phyloP scores from a whole-genome alignment of 2,113 vertebrate species.

The Eonycteris spelaea region DNA sequence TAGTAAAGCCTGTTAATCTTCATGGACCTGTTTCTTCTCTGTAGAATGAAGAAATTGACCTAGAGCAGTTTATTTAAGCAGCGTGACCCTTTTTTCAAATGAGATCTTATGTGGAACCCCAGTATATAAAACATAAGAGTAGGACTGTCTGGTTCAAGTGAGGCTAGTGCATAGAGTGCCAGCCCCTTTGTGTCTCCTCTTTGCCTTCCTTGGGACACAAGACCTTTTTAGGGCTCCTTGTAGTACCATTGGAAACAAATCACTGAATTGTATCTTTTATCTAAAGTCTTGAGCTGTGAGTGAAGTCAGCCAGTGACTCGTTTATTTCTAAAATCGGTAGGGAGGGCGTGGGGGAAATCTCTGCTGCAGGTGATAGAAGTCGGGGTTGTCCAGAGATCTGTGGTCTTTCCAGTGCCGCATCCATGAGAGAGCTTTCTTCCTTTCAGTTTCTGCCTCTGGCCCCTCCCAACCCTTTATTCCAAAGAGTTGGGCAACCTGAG shows the following conservation, averaged over 20 bases:
- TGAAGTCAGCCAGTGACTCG: neutral
- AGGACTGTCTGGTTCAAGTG: neutral
- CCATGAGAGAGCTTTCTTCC: neutral
- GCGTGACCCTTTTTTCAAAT: neutral
- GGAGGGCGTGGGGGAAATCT: neutral
- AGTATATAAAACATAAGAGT: neutral
- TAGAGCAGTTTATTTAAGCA: slow-evolving; percentile 15
- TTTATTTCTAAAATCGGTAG: neutral
- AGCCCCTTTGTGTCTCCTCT: neutral
- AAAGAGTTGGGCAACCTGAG: neutral
- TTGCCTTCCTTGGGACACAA: neutral
- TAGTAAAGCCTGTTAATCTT: slow-evolving; percentile 10
- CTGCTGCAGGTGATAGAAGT: neutral
- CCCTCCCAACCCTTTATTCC: neutral
- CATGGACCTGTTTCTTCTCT: neutral
- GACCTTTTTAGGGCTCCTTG: neutral
- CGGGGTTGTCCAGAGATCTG: neutral
- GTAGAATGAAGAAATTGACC: neutral
- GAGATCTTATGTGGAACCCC: neutral
- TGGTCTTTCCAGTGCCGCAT: neutral
- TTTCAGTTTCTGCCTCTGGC: neutral
- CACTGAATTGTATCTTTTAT: neutral
- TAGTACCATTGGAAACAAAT: neutral
- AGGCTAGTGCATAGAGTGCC: neutral
- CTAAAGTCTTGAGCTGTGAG: neutral